Conservation (phyloP, 2,113 vertebrate genomes). For the Cariama cristata region DNA sequence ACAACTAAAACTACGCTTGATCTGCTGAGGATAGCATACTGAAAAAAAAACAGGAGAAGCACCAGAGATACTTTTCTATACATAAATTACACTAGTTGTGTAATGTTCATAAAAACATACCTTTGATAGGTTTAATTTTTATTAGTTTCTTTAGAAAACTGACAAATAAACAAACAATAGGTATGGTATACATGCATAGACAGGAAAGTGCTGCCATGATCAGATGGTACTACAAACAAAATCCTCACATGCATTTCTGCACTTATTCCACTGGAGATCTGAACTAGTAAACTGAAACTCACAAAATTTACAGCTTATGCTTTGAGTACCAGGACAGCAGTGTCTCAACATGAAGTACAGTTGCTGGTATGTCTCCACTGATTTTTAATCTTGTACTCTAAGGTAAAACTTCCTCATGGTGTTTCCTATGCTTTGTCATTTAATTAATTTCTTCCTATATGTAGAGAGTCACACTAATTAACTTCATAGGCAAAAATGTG, state of each 20-base stretch:
- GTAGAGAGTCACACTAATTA: neutral
- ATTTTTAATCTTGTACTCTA: neutral
- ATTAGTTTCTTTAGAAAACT: neutral
- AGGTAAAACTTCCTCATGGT: neutral
- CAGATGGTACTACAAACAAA: neutral
- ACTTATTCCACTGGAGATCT: neutral
- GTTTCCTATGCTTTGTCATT: neutral
- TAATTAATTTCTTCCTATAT: neutral
- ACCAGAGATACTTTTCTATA: neutral
- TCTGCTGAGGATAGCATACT: neutral
- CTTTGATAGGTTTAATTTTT: neutral
- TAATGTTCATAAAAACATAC: neutral
- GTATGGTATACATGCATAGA: neutral
- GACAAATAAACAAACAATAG: neutral
- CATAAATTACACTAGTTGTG: neutral
- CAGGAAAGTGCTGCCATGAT: neutral
- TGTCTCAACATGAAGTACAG: neutral
- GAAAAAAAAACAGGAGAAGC: neutral
- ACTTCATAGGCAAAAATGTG: neutral
- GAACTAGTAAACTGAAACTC: neutral
- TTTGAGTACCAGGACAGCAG: neutral
- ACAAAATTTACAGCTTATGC: neutral
- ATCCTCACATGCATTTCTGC: neutral
- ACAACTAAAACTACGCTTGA: neutral
- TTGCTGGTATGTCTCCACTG: neutral